Conservation (phyloP, 2,797 vertebrate genomes). For the Sebastes melanostomus region DNA sequence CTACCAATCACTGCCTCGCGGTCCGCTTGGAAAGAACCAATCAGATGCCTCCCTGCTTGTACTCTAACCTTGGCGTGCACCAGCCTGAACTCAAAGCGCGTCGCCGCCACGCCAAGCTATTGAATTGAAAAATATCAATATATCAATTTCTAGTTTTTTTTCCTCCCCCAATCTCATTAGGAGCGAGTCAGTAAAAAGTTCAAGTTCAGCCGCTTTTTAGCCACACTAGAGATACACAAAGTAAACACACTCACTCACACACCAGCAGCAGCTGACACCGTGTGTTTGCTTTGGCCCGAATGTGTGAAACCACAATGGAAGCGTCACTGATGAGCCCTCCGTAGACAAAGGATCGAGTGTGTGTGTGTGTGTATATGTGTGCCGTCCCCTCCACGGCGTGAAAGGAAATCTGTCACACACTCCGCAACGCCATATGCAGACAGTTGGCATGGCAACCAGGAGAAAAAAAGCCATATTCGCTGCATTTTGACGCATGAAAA, state of each 20-base stretch:
- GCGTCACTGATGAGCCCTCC: conserved; percentile 52
- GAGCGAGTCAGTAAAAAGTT: conserved; percentile 26
- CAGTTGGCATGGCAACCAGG: conserved; percentile 68
- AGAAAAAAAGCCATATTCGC: conserved; percentile 34
- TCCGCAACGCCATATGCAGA: conserved; percentile 53
- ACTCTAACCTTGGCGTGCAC: too few relatives aligned
- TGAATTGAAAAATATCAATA: conserved; percentile 12
- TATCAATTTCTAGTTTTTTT: background rate
- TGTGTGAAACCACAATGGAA: conserved; percentile 67
- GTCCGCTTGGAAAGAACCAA: too few relatives aligned
- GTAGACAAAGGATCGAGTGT: conserved; percentile 62
- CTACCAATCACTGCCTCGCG: too few relatives aligned
- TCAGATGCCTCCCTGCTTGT: too few relatives aligned
- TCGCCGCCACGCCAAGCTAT: background rate
- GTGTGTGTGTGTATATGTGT: conserved; percentile 45
- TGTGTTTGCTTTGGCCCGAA: conserved; percentile 70
- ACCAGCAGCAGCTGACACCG: conserved; percentile 49
- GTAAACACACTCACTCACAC: conserved; percentile 23
- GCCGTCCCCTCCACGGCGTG: conserved; percentile 18
- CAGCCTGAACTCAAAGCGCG: too few relatives aligned
- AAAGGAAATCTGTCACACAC: conserved; percentile 65
- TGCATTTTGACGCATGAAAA: conserved; percentile 29
- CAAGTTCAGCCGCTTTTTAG: conserved; percentile 31
- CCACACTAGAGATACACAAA: conserved; percentile 7
- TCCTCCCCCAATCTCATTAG: background rate